Evolutionary conservation across 2,888 invertebrate species (phyloP), one percentile per base, ranked within the genome.

Genomic region (Dolichopus griseipennis): DNA sequence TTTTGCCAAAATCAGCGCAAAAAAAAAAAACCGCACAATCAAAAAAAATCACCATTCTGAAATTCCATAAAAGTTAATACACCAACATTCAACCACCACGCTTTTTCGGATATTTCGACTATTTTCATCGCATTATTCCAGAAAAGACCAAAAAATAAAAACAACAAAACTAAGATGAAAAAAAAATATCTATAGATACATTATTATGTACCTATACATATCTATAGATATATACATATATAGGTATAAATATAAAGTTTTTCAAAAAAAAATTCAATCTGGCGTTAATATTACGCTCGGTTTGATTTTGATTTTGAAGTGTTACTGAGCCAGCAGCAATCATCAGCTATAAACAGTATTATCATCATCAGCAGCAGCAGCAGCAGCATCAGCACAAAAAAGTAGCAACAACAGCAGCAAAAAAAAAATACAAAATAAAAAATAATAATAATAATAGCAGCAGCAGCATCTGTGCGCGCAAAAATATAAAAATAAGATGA

Each of bases 251-350:
- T 37, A 37, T 7, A 34, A 34, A 15, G 3, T 52, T 18, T 52
- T 52, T n/a, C n/a, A n/a, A n/a, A n/a, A n/a, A n/a, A n/a, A 52
- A 52, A 52, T 52, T 52, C 52, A 52, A 52, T 52, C 52, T 52
- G 52, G 52, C 52, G 52, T 52, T 52, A 52, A 52, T 52, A 52
- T 52, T 52, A 52, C 52, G n/a, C 52, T 52, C 52, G 52, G 52
- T 52, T 18, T 52, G 52, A 52, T 52, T 52, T 52, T 52, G 52
- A 52, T 52, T n/a, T 15, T 52, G 52, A 18, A 18, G 52, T 18
- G n/a, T 52, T 52, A 52, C 52, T 52, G n/a, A 52, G 52, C 52
- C 52, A 52, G 52, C 52, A 52, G 52, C 52, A 9, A 52, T 52
- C 52, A 52, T 52, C 15, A 52, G 9, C 52, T 37, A 34, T 43